Evolutionary conservation across 2,113 vertebrate species (phyloP), one percentile per base, ranked within the genome.

Genomic region (Rutilus rutilus): DNA sequence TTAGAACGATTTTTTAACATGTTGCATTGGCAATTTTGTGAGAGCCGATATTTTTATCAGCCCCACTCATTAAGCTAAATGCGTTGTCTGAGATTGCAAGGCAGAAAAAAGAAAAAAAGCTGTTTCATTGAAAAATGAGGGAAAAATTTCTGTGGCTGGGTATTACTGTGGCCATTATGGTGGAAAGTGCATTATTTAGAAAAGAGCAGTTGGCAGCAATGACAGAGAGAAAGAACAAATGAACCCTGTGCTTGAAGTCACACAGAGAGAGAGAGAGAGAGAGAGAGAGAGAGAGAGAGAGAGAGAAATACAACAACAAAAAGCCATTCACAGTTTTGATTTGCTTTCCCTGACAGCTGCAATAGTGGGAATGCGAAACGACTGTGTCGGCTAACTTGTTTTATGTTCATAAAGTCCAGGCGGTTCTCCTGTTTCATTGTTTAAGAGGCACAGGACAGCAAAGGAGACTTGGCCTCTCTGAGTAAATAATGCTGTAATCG

Each of bases 141-240:
- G 30, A n/a, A 11, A 30, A 82, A 75, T 73, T 84, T 75, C 45
- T 80, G 45, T 83, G 65, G 36, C 75, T 78, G 47, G 85, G 52
- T 87, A 84, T 89, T 79, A 87, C 76, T 86, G 77, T 88, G 84
- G 78, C 85, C 78, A 87, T 85, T 89, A 89, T 84, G 71, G 85
- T 62, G 73, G 75, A 86, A 88, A 86, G 82, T 90, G 82, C 89
- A 90, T 90, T 91, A 91, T 91, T 92, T 89, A 89, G 65, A 87
- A 69, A 75, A 62, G 79, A 87, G 76, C 85, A 86, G 59, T 78
- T 74, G 85, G 71, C 83, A 85, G 78, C 60, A 50, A 15, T 62
- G 67, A 80, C 85, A 80, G 88, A 71, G 77, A 42, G 73, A 84
- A 67, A 87, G 36, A 85, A 87, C 76, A 87, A 88, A 88, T n/a